A percentile compares a stretch with the other conserved stretches of the same genome.
These are phyloP conservation scores for Psilopogon haemacephalus DNA, from an alignment of 2,113 vertebrate genomes.

Conservation along the genomic window DNA sequence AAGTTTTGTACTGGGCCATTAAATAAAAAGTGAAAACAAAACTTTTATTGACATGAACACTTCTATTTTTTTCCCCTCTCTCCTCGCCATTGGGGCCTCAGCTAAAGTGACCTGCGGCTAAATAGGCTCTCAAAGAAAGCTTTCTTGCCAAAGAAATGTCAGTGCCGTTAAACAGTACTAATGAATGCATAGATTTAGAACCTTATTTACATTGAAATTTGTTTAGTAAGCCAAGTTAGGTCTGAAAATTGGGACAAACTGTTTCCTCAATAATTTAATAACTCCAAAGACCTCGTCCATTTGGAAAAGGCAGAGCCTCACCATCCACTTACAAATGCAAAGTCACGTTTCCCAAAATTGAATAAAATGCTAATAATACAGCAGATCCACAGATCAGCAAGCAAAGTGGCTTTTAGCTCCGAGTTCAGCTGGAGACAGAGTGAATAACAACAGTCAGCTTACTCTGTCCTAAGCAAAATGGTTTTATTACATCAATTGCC, in stretches of 20 bases:
- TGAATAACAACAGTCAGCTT: conserved; percentile 66
- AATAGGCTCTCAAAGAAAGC: conserved; percentile 54
- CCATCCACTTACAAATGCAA: conserved; percentile 71
- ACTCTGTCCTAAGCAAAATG: conserved; percentile 60
- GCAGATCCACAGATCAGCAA: conserved; percentile 64
- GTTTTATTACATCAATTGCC: conserved; percentile 57
- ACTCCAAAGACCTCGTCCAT: conserved; percentile 64
- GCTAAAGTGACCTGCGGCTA: conserved; percentile 53
- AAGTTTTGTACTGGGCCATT: background rate
- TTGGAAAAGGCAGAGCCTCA: conserved; percentile 59
- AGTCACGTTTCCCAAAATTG: conserved; percentile 69
- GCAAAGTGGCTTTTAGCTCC: conserved; percentile 72
- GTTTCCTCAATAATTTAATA: conserved; percentile 71
- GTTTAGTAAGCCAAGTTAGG: conserved; percentile 69
- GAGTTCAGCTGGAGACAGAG: conserved; percentile 57
- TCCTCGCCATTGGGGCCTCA: conserved; percentile 18
- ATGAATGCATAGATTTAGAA: conserved; percentile 69
- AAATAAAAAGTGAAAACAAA: conserved; percentile 47
- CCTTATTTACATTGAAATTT: conserved; percentile 71
- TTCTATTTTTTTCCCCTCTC: background rate
- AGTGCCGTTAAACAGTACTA: conserved; percentile 56
- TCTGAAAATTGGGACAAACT: conserved; percentile 70
- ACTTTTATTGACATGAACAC: conserved; percentile 51
- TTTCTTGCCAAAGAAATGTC: conserved; percentile 69
- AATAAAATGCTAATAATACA: conserved; percentile 74